Evolutionary conservation across 2,113 vertebrate species (phyloP), one percentile per base, ranked within the genome.

Genomic region (Embiotoca jacksoni): DNA sequence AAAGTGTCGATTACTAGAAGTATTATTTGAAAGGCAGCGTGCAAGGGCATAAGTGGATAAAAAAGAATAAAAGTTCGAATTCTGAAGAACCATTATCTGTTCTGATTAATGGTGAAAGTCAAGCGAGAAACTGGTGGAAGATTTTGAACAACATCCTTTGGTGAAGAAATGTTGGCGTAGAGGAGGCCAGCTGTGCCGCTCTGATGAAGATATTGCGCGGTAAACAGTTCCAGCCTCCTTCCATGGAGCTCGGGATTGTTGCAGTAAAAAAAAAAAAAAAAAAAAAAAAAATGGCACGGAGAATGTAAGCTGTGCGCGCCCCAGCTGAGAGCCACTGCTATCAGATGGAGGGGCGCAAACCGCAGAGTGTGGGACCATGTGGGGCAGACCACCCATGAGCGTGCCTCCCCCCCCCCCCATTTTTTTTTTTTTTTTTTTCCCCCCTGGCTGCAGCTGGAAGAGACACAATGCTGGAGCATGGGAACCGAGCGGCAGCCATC

Each of bases 371-470:
- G 89, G 88, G 88, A 91, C 89, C 90, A 81, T 92, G 93, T 93
- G 94, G 91, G 92, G 91, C 69, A 72, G 93, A 94, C 94, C 94
- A 94, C 94, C 94, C 93, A 86, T 92, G 92, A 91, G 78, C 41
- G 23, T 73, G 78, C 81, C 81, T 63, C 72, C 83, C 82, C 79
- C 76, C 33, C 23, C 23, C 23, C 82, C 79, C 76, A 33, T 62
- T 63, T 75, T 80, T 70, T 66, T 70, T 23, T 23, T 23, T 23
- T 23, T 23, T 23, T 23, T 23, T 23, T 23, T 23, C 23, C 23
- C 23, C 88, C 73, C 80, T 31, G 67, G 68, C 89, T 92, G 92
- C 88, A 88, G 89, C 88, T 93, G 88, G 87, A 88, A 72, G 85
- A 84, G 81, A 90, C 85, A 90, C 89, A 84, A 84, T 81, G 79